Evolutionary conservation across 2,888 invertebrate species (phyloP).

Genomic region (Pristionchus entomophagus): DNA sequence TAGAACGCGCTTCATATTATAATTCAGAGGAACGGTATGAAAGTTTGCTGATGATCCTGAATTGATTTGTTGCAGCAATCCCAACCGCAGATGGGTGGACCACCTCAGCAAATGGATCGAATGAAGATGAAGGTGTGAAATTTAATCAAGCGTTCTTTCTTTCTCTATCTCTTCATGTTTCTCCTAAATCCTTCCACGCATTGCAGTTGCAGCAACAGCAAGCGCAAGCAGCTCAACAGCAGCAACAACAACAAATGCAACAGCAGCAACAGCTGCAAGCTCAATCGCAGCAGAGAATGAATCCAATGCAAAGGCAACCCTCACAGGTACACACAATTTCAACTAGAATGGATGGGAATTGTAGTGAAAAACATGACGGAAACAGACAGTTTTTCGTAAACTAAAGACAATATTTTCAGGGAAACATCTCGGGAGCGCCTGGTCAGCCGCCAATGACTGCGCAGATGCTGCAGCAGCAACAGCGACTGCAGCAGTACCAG

Average conservation of each 20-base stretch:
- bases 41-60: too few species aligned
- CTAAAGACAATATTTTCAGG: background rate
- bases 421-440: background rate
- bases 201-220: background rate
- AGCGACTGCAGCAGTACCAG: background rate
- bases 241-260: slow-evolving; percentile 1
- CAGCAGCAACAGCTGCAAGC: background rate
- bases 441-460: background rate
- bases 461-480: background rate
- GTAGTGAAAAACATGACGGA: background rate
- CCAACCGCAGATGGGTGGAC: too few species aligned
- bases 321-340: background rate
- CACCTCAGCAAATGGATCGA: too few species aligned
- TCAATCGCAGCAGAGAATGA: background rate
- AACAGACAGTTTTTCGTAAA: too few species aligned
- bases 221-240: background rate
- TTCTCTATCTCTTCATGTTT: too few species aligned
- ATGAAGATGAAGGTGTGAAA: too few species aligned
- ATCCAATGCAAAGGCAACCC: background rate
- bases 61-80: too few species aligned
- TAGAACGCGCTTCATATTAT: too few species aligned
- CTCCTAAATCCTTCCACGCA: background rate
- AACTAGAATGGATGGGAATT: background rate
- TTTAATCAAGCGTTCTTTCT: too few species aligned
- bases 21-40: too few species aligned